Conservation (phyloP, 2,797 vertebrate species). For the Corythornis leucogaster region DNA sequence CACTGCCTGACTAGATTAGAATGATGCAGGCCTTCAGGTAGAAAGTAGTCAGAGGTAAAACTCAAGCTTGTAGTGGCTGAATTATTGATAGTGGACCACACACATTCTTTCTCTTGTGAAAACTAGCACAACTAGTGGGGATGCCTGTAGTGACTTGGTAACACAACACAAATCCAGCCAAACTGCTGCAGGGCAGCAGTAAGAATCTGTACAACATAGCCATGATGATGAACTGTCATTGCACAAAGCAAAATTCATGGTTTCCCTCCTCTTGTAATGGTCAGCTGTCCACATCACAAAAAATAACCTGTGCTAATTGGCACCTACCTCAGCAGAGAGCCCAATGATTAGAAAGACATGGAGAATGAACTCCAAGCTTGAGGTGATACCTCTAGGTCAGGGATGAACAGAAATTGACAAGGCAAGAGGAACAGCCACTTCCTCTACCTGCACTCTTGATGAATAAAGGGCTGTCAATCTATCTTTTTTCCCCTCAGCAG, state of each 20-base stretch:
- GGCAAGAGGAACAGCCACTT: conserved; percentile 29
- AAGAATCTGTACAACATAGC: background rate
- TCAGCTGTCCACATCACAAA: conserved; percentile 50
- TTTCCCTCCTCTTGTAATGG: background rate
- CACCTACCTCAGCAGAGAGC: conserved; percentile 37
- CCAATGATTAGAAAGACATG: conserved; percentile 59
- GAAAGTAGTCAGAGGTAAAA: background rate
- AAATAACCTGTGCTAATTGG: conserved; percentile 47
- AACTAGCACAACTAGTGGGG: background rate
- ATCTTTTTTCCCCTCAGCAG: background rate
- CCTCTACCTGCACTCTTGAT: conserved; percentile 7
- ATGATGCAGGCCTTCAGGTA: background rate
- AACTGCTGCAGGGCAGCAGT: background rate
- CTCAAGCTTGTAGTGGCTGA: background rate
- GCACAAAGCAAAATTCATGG: background rate
- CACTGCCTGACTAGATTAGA: background rate
- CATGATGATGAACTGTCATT: background rate
- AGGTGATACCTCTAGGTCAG: conserved; percentile 42
- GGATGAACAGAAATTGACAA: conserved; percentile 49
- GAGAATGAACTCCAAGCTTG: conserved; percentile 43
- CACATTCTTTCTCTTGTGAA: background rate
- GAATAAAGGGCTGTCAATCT: conserved; percentile 59
- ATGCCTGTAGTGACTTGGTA: background rate
- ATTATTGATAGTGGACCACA: background rate
- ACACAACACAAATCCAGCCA: background rate